Percentiles rank a stretch among this genome's conserved stretches.
Evolutionary conservation across 2,797 vertebrate genomes (phyloP).

Genomic region (Taenioides sp.): DNA sequence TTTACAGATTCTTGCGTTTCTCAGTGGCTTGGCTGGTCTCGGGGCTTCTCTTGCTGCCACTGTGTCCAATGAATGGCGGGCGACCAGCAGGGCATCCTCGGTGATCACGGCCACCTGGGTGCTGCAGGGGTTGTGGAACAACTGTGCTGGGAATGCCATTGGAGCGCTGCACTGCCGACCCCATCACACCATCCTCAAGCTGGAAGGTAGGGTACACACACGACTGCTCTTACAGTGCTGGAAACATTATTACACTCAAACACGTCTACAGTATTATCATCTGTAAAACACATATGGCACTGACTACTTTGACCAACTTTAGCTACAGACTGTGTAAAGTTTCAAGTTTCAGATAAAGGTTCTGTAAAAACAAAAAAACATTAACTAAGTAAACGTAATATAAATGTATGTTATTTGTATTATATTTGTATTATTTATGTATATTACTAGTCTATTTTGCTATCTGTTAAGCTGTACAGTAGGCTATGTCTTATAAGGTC

Average conservation of each 20-base stretch:
- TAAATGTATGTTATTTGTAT: background rate
- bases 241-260: background rate
- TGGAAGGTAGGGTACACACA: conserved; percentile 81
- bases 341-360: background rate
- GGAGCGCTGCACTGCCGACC: conserved; percentile 86
- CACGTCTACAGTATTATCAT: background rate
- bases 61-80: conserved; percentile 89
- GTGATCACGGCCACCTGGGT: conserved; percentile 95
- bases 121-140: conserved; percentile 93
- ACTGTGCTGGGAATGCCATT: conserved; percentile 90
- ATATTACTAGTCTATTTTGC: background rate
- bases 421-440: background rate
- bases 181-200: conserved; percentile 86
- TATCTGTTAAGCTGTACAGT: background rate
- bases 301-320: too few relatives aligned
- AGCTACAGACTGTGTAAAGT: too few relatives aligned
- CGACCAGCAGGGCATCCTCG: conserved; percentile 88
- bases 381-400: background rate
- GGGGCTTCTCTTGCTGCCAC: conserved; percentile 85
- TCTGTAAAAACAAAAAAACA: background rate
- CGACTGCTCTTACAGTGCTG: background rate
- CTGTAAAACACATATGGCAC: too few relatives aligned
- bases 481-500: background rate
- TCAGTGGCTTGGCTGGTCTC: conserved; percentile 83
- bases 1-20: conserved; percentile 85